Conservation (phyloP, 1,140 invertebrate genomes). For the Drosophila triauraria region DNA sequence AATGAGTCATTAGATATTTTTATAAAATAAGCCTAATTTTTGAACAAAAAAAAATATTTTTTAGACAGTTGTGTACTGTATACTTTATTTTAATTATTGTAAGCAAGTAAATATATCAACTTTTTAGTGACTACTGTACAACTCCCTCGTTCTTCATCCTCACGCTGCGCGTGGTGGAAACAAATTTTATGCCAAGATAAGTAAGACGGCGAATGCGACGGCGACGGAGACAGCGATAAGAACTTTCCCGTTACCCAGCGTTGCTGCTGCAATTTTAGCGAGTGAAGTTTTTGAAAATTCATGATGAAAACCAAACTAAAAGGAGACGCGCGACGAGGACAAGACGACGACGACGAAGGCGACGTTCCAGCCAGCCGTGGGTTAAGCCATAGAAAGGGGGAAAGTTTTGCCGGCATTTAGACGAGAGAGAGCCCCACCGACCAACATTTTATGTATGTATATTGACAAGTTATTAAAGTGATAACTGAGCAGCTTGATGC, state of each 20-base stretch:
- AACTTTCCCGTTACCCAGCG: conserved; percentile 53
- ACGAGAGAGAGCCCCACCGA: conserved; percentile 6
- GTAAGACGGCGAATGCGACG: conserved; percentile 51
- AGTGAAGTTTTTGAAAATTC: conserved; percentile 74
- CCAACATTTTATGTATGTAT: conserved; percentile 60
- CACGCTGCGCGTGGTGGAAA: conserved; percentile 54
- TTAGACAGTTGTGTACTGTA: too few species aligned
- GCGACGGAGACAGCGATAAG: conserved; percentile 45
- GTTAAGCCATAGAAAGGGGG: conserved; percentile 30
- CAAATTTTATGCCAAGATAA: conserved; percentile 83
- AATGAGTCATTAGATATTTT: neutral
- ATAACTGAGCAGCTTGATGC: conserved; percentile 49
- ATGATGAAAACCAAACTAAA: conserved; percentile 83
- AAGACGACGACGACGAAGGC: conserved; percentile 17
- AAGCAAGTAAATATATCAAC: neutral
- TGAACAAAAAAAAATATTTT: neutral
- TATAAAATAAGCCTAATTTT: neutral
- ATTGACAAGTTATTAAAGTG: conserved; percentile 78
- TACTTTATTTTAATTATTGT: too few species aligned
- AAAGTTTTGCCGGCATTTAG: conserved; percentile 45
- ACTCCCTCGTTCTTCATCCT: conserved; percentile 2
- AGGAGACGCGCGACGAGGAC: conserved; percentile 54
- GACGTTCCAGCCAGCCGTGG: conserved; percentile 17
- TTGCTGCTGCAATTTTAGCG: conserved; percentile 65
- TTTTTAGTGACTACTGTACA: conserved; percentile 11